Conservation (phyloP, 2,888 invertebrate species). For the Leptinotarsa haldemani region DNA sequence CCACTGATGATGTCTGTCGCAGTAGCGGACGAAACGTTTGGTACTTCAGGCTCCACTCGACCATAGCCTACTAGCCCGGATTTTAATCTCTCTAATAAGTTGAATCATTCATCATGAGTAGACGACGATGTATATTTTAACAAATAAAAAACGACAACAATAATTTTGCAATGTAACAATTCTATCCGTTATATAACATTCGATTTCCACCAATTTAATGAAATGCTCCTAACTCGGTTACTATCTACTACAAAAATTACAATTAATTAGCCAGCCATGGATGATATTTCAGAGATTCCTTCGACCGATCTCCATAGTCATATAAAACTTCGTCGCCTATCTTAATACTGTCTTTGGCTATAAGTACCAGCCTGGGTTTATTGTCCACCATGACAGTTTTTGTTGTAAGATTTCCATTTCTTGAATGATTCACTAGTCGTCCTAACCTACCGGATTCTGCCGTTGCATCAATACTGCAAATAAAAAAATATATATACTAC, state of each 20-base stretch:
- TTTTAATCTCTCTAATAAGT: too few relatives aligned
- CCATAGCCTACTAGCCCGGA: too few relatives aligned
- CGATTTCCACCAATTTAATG: not conserved
- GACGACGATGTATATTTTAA: not conserved
- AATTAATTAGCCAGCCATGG: conserved; percentile 86
- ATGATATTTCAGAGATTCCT: conserved; percentile 88
- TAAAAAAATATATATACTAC: not conserved
- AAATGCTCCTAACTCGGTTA: not conserved
- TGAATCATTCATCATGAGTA: too few relatives aligned
- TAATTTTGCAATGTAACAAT: not conserved
- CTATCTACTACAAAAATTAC: not conserved
- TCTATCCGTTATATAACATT: not conserved
- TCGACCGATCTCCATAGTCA: conserved; percentile 97
- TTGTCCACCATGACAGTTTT: conserved; percentile 83
- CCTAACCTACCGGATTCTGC: conserved; percentile 90
- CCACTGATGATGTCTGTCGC: too few relatives aligned
- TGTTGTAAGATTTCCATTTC: conserved; percentile 91
- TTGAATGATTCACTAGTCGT: conserved; percentile 95
- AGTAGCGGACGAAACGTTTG: too few relatives aligned
- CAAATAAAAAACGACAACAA: not conserved
- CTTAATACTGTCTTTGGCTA: conserved; percentile 89
- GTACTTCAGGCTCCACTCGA: too few relatives aligned
- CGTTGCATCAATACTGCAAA: conserved; percentile 92
- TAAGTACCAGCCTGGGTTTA: conserved; percentile 85
- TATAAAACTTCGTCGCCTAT: conserved; percentile 92